Evolutionary conservation across 2,888 invertebrate genomes (phyloP).

Genomic region (Sclerodermus sp.): DNA sequence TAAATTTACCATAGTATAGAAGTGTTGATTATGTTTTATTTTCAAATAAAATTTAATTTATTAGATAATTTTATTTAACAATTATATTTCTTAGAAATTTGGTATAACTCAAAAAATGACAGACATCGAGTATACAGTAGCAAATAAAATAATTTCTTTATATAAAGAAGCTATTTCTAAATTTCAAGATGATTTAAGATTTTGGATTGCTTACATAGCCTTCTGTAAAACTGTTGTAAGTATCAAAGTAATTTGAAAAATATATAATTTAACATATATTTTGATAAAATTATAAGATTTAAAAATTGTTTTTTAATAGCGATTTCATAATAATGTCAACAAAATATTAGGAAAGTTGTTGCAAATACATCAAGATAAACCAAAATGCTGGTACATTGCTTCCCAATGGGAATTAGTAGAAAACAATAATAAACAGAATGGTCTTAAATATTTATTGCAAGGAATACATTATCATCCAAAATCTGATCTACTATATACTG

Average conservation of each 20-base stretch:
- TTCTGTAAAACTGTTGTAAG: constrained; percentile 72
- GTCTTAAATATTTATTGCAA: constrained; percentile 72
- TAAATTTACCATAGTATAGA: not conserved
- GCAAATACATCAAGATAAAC: constrained; percentile 72
- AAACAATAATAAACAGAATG: constrained; percentile 68
- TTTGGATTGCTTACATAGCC: constrained; percentile 79
- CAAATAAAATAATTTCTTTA: constrained; percentile 71
- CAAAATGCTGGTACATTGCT: constrained; percentile 77
- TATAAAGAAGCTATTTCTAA: constrained; percentile 71
- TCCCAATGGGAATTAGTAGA: constrained; percentile 78
- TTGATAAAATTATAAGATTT: too few relatives aligned
- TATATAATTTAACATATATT: not conserved
- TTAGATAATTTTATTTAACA: not conserved
- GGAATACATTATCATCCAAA: constrained; percentile 76
- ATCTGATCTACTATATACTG: constrained; percentile 70
- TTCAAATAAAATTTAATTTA: not conserved
- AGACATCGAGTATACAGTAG: constrained; percentile 70
- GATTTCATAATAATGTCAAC: constrained; percentile 48
- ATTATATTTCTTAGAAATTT: constrained; percentile 49
- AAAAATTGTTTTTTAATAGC: constrained; percentile 41
- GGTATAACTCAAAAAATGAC: constrained; percentile 65
- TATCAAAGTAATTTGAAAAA: constrained; percentile 13
- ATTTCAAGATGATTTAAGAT: constrained; percentile 72
- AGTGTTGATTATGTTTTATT: not conserved
- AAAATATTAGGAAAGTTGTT: constrained; percentile 56